phyloP scores from a whole-genome alignment of 2,888 invertebrate genomes.

The Ceriagrion tenellum region DNA sequence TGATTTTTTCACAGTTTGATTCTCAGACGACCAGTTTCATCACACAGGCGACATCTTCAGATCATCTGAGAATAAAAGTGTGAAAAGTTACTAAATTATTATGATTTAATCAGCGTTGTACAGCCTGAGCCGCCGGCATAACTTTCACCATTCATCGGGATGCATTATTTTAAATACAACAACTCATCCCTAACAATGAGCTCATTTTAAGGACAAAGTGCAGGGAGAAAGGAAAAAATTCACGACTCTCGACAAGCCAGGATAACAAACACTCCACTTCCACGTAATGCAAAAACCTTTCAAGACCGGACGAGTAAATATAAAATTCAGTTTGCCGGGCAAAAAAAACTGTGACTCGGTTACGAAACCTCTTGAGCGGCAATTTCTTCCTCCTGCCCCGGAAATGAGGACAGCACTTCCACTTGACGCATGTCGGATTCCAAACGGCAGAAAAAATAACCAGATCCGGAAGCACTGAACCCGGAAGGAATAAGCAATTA shows the following conservation, averaged over 20 bases:
- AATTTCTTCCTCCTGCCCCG: background rate
- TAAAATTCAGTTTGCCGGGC: background rate
- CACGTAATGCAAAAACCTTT: background rate
- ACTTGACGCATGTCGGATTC: background rate
- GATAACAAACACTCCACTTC: background rate
- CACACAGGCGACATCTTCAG: too few species aligned
- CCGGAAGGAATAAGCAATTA: background rate
- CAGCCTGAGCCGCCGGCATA: too few species aligned
- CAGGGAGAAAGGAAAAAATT: background rate
- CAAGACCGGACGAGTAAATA: background rate
- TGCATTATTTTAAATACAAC: background rate
- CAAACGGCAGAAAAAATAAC: background rate
- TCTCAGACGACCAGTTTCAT: too few species aligned
- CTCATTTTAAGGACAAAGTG: background rate
- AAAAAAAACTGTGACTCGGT: background rate
- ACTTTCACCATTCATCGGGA: background rate
- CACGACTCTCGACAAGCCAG: background rate
- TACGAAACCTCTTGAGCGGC: background rate
- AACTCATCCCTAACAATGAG: background rate
- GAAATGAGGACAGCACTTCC: background rate
- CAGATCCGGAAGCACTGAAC: background rate
- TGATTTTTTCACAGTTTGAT: too few species aligned
- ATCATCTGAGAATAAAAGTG: too few species aligned
- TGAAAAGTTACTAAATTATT: too few species aligned
- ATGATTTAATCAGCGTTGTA: too few species aligned